Conservation (phyloP, 2,888 invertebrate species). For the Tridacna gigas region DNA sequence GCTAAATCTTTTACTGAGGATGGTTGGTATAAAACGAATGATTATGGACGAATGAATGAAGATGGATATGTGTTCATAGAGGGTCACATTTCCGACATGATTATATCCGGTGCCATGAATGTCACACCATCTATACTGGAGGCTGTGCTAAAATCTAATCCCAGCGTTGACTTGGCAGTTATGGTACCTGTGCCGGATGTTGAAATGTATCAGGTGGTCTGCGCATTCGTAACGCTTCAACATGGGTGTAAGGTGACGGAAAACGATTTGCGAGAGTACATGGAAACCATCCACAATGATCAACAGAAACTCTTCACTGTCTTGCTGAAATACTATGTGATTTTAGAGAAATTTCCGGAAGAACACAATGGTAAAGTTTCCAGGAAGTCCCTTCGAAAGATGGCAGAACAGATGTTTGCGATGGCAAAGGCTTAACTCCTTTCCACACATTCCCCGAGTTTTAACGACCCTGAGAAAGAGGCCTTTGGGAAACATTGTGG, state of each 20-base stretch:
- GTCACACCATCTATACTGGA: slow-evolving; percentile 45
- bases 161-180: slow-evolving; percentile 35
- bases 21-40: slow-evolving; percentile 57
- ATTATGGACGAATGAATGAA: slow-evolving; percentile 41
- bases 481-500: too few species aligned
- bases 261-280: slow-evolving; percentile 37
- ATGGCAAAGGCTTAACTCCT: too few species aligned
- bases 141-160: slow-evolving; percentile 25
- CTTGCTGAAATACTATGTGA: slow-evolving; percentile 52
- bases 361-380: slow-evolving; percentile 46
- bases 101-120: slow-evolving; percentile 45
- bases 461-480: too few species aligned
- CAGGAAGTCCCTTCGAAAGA: slow-evolving; percentile 21
- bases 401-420: slow-evolving; percentile 1
- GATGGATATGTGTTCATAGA: slow-evolving; percentile 37
- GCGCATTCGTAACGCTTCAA: slow-evolving; percentile 62
- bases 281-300: slow-evolving; percentile 46
- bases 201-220: slow-evolving; percentile 55
- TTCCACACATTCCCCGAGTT: too few species aligned
- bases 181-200: slow-evolving; percentile 60
- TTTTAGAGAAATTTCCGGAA: slow-evolving; percentile 57
- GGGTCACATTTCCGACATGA: slow-evolving; percentile 47
- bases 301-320: slow-evolving; percentile 51
- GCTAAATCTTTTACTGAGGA: slow-evolving; percentile 1
- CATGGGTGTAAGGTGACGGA: slow-evolving; percentile 50